Percentiles rank a stretch among this genome's conserved stretches.
Evolutionary conservation across 2,113 vertebrate species (phyloP).

Genomic region (Elaphurus davidianus): DNA sequence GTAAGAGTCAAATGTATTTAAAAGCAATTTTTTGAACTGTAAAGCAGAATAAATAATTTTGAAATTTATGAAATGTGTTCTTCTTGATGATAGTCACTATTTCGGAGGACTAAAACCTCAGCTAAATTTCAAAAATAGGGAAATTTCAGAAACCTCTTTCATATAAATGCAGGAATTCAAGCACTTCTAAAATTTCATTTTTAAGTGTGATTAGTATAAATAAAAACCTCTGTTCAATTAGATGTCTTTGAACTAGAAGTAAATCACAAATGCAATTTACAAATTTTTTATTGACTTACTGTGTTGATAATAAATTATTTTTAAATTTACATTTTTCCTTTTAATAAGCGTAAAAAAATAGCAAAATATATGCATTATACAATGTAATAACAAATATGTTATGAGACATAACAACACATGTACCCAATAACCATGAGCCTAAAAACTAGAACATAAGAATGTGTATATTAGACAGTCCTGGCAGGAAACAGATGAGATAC

Average conservation of each 20-base stretch:
- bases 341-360: background rate
- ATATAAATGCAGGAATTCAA: background rate
- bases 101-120: background rate
- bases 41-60: slow-evolving; percentile 11
- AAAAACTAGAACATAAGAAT: background rate
- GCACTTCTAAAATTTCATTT: background rate
- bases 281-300: background rate
- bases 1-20: background rate
- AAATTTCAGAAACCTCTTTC: background rate
- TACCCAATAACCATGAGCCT: background rate
- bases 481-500: background rate
- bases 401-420: background rate
- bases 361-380: background rate
- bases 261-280: background rate
- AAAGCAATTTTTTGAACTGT: background rate
- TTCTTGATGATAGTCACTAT: background rate
- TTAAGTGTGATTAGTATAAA: background rate
- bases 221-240: background rate
- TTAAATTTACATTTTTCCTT: background rate
- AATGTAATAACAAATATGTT: background rate
- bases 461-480: background rate
- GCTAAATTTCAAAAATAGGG: background rate
- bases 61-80: background rate
- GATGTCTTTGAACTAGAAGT: background rate
- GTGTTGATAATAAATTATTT: background rate